Evolutionary conservation across 2,797 vertebrate species (phyloP).

Genomic region (Thunnus albacares): DNA sequence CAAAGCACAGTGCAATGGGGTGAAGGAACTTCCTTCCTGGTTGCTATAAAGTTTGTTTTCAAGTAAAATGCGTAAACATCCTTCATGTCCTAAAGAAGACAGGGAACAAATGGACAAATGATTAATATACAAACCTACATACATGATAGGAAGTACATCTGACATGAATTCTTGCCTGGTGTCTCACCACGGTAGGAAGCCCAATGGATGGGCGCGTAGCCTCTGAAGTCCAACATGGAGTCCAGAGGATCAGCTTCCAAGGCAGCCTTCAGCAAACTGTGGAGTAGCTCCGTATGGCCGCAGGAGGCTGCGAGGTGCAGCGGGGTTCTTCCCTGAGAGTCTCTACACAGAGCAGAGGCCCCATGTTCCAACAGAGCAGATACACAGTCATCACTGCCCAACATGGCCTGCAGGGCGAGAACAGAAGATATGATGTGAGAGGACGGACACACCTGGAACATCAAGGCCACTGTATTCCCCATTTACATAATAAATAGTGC

Average conservation of each 20-base stretch:
- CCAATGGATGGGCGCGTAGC: constrained; percentile 95
- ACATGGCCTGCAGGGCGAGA: constrained; percentile 86
- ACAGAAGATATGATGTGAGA: constrained; percentile 4
- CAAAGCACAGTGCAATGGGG: constrained; percentile 98
- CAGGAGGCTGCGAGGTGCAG: constrained; percentile 94
- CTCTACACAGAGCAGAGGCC: constrained; percentile 93
- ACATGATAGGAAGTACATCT: not conserved
- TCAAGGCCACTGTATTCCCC: too few relatives aligned
- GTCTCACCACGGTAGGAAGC: constrained; percentile 94
- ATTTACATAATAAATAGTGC: not conserved
- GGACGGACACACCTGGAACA: not conserved
- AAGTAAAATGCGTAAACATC: constrained; percentile 98
- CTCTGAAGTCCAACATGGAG: constrained; percentile 92
- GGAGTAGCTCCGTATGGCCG: constrained; percentile 90
- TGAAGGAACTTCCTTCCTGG: constrained; percentile 94
- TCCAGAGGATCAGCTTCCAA: constrained; percentile 90
- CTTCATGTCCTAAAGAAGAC: constrained; percentile 89
- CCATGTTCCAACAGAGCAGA: constrained; percentile 94
- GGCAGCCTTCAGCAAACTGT: constrained; percentile 89
- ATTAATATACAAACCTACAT: not conserved
- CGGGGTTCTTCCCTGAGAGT: constrained; percentile 92
- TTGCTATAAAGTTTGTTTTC: constrained; percentile 92
- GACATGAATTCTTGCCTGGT: not conserved
- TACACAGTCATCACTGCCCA: constrained; percentile 93
- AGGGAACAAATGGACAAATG: constrained; percentile 29